Evolutionary conservation across 2,888 invertebrate species (phyloP).

Genomic region (Clanis bilineata): DNA sequence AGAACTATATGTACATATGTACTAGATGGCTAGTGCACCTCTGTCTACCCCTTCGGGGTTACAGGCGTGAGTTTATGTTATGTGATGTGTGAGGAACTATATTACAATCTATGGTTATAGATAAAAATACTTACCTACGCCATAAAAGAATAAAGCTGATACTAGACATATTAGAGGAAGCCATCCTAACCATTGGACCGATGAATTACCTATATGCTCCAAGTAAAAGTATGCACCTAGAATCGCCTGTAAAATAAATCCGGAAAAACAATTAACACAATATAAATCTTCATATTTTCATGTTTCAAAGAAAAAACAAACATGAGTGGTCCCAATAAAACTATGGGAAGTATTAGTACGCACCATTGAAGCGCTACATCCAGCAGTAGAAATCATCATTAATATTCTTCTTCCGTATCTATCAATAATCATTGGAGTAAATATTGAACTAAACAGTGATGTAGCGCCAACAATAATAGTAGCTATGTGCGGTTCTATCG

Average conservation of each 20-base stretch:
- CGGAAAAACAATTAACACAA: too few relatives aligned
- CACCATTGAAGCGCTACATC: conserved; percentile 38
- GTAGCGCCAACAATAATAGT: conserved; percentile 43
- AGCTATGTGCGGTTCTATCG: conserved; percentile 42
- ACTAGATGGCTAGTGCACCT: too few relatives aligned
- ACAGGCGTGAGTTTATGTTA: too few relatives aligned
- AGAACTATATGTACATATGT: too few relatives aligned
- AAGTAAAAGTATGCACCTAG: conserved; percentile 20
- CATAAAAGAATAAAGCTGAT: conserved; percentile 13
- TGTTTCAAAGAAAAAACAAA: not conserved
- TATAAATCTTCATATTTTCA: not conserved
- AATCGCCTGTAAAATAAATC: conserved; percentile 6
- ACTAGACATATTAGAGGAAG: conserved; percentile 18
- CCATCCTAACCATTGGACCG: conserved; percentile 18
- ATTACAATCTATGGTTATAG: too few relatives aligned
- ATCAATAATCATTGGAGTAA: conserved; percentile 45
- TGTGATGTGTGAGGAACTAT: too few relatives aligned
- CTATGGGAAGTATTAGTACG: conserved; percentile 18
- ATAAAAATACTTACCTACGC: not conserved
- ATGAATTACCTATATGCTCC: not conserved
- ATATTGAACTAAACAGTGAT: conserved; percentile 37
- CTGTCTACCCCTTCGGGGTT: too few relatives aligned
- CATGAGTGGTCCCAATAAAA: too few relatives aligned
- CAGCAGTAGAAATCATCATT: conserved; percentile 40
- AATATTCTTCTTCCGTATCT: conserved; percentile 44